Evolutionary conservation across 2,888 invertebrate species (phyloP), one percentile per base, ranked within the genome.

Genomic region (Proisotoma minuta): DNA sequence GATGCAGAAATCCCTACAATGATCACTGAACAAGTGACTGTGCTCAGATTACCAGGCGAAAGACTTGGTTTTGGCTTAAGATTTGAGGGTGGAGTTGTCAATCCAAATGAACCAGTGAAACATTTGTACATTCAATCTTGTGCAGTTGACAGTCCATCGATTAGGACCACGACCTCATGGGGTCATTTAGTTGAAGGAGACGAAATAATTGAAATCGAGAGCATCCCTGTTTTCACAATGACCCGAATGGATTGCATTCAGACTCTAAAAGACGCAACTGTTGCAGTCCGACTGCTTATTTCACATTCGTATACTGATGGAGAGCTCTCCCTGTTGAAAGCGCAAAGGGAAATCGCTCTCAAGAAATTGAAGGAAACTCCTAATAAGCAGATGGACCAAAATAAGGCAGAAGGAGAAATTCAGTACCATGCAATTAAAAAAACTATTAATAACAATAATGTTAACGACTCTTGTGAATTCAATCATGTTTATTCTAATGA

Each of bases 21-120:
- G 28, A 52, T 65, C 47, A 64, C 63, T 40, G 89, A 91, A 74
- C 85, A 87, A 75, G 87, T 94, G 39, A 82, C 86, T 58, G 87
- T 95, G 56, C 89, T 88, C 73, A 83, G 94, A 69, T 83, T 94
- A 58, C 89, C 91, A 0, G 94, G 94, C 0, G 94, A 94, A 76
- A 84, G 91, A 40, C 82, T 95, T 5, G 95, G 95, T 1, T 88
- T 95, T 75, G 93, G 93, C 0, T 80, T 95, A 1, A 91, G 92
- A 77, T 93, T 95, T 76, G 93, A 94, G 79, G 93, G 93, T 47
- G 92, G 92, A 15, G 68, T 68, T 1, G 88, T 88, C 40, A 87
- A 89, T 71, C 87, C 87, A 34, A 83, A 84, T 10, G 91, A 92
- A 76, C 85, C 84, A 73, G 91, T 94, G 1, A 84, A 88, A 65